Evolutionary conservation across 1,140 invertebrate genomes (phyloP).

Genomic region (Bombus soroeensis): DNA sequence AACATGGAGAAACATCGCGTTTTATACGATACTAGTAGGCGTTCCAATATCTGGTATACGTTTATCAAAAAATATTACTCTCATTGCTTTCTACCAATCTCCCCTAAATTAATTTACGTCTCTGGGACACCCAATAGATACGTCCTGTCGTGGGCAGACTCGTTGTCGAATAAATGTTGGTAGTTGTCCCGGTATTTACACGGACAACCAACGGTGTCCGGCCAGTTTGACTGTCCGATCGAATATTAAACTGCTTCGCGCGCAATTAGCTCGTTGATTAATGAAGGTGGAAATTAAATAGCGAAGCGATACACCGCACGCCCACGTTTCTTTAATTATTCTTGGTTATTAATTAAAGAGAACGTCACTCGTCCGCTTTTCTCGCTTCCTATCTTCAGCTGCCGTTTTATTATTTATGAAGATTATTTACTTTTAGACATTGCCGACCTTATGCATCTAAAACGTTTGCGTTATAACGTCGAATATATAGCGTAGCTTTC

Average conservation of each 20-base stretch:
- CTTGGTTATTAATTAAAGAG: slow-evolving; percentile 32
- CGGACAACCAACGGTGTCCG: neutral
- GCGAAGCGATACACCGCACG: too few relatives aligned
- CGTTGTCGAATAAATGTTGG: slow-evolving; percentile 36
- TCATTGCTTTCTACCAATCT: too few relatives aligned
- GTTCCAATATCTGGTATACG: too few relatives aligned
- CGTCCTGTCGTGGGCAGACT: neutral
- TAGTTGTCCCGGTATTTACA: slow-evolving; percentile 25
- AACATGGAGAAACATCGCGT: too few relatives aligned
- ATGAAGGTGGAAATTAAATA: slow-evolving; percentile 30
- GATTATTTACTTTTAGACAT: neutral
- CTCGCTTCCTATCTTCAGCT: neutral
- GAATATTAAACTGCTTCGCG: slow-evolving; percentile 44
- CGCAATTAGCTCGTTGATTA: slow-evolving; percentile 35
- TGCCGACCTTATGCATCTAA: neutral
- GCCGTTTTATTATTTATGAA: slow-evolving; percentile 19
- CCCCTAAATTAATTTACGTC: too few relatives aligned
- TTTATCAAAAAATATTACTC: too few relatives aligned
- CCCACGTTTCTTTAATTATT: slow-evolving; percentile 35
- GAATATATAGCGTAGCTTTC: neutral
- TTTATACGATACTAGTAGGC: too few relatives aligned
- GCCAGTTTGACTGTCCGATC: slow-evolving; percentile 16
- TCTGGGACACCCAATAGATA: neutral
- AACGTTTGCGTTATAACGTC: neutral
- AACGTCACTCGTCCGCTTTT: neutral